A percentile compares a stretch with the other conserved stretches of the same genome.
These are phyloP conservation scores for Nebria brevicollis DNA, from an alignment of 2,888 invertebrate species.

Conservation along the genomic window DNA sequence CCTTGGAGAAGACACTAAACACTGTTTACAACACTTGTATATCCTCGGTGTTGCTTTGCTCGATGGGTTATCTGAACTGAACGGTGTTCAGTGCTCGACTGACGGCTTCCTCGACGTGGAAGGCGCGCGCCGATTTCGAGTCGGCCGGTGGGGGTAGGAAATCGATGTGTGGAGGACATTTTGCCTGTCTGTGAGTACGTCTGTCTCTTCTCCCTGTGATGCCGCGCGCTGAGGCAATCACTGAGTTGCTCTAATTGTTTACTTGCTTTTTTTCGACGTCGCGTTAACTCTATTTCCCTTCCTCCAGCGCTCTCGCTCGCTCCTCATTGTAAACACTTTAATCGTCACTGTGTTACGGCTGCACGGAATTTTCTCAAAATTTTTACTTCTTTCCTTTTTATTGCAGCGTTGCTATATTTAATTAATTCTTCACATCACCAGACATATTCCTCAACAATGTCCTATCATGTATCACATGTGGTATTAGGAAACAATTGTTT, in stretches of 20 bases:
- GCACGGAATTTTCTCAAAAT: slow-evolving; percentile 13
- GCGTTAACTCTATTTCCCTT: not conserved
- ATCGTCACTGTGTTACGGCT: slow-evolving; percentile 25
- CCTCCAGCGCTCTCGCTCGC: not conserved
- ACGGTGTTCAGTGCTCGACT: slow-evolving; percentile 60
- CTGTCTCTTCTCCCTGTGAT: slow-evolving; percentile 60
- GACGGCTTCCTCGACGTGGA: slow-evolving; percentile 49
- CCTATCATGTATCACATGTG: not conserved
- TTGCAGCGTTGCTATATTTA: not conserved
- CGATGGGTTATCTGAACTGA: slow-evolving; percentile 51
- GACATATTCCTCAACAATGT: too few relatives aligned
- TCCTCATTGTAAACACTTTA: slow-evolving; percentile 43
- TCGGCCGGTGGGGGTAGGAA: slow-evolving; percentile 62
- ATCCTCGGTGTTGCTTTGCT: slow-evolving; percentile 15
- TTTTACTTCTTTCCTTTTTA: too few relatives aligned
- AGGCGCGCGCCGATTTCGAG: slow-evolving; percentile 25
- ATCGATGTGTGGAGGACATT: slow-evolving; percentile 62
- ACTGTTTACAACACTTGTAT: slow-evolving; percentile 2
- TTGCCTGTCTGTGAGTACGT: slow-evolving; percentile 61
- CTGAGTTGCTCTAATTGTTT: slow-evolving; percentile 62
- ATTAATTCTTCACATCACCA: not conserved
- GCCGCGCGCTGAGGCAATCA: slow-evolving; percentile 55
- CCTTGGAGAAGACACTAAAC: not conserved
- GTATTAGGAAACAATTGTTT: not conserved
- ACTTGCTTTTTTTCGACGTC: slow-evolving; percentile 49